Conservation (phyloP, 2,113 vertebrate genomes). For the Cynoglossus semilaevis region DNA sequence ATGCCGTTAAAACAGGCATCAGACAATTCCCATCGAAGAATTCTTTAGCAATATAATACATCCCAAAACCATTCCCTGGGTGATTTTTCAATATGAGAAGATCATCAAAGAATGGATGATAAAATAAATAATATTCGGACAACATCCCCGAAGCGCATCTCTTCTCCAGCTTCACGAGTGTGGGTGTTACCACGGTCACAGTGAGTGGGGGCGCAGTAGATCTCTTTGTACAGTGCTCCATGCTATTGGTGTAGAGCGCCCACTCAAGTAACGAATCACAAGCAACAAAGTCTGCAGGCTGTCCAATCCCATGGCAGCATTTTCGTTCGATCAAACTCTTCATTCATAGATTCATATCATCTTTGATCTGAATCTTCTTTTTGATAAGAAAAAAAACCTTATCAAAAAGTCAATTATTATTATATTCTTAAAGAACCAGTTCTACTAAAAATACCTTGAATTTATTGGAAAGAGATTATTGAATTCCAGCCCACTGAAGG, state of each 20-base stretch:
- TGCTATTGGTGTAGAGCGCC: slow-evolving; percentile 71
- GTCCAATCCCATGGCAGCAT: too few relatives aligned
- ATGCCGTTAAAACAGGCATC: slow-evolving; percentile 4
- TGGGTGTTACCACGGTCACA: slow-evolving; percentile 55
- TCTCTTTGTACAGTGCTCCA: slow-evolving; percentile 67
- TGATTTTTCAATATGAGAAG: neutral
- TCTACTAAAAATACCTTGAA: too few relatives aligned
- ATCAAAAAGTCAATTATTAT: too few relatives aligned
- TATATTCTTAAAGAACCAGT: too few relatives aligned
- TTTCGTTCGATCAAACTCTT: too few relatives aligned
- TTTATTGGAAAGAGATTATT: too few relatives aligned
- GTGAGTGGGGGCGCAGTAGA: slow-evolving; percentile 72
- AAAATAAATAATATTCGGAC: neutral
- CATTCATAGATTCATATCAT: too few relatives aligned
- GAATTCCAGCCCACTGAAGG: too few relatives aligned
- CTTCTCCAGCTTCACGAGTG: slow-evolving; percentile 41
- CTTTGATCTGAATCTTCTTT: neutral
- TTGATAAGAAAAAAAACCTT: too few relatives aligned
- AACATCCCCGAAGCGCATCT: neutral
- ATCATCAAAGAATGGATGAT: neutral
- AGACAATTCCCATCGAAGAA: slow-evolving; percentile 4
- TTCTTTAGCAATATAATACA: neutral
- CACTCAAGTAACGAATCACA: slow-evolving; percentile 63
- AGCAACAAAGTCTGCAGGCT: neutral
- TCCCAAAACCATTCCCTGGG: slow-evolving; percentile 2